Conservation (phyloP, 1,140 invertebrate genomes). For the Oncopodura yosiiana region DNA sequence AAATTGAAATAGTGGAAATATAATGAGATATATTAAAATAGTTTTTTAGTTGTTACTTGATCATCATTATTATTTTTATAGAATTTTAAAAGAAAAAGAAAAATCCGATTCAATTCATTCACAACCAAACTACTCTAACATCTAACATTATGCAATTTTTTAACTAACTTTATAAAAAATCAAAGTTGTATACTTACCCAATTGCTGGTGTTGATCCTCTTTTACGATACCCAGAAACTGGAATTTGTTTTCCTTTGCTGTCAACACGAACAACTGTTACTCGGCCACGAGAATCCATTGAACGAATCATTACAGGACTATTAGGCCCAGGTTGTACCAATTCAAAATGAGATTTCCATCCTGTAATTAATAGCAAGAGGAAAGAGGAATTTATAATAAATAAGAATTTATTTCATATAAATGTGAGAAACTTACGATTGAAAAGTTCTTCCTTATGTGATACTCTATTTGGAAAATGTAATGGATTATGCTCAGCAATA, state of each 20-base stretch:
- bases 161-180: too few species aligned
- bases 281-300: conserved; percentile 21
- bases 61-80: too few species aligned
- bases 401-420: background rate
- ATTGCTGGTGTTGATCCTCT: too few species aligned
- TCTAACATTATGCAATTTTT: too few species aligned
- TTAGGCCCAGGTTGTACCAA: conserved; percentile 20
- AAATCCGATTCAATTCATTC: too few species aligned
- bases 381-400: background rate
- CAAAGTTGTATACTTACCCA: too few species aligned
- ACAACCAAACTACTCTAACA: too few species aligned
- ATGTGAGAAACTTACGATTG: background rate
- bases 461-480: conserved; percentile 3
- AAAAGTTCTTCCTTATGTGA: conserved; percentile 7
- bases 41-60: too few species aligned
- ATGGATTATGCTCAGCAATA: background rate
- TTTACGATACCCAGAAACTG: background rate
- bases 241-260: conserved; percentile 16
- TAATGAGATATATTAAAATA: too few species aligned
- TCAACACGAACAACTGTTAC: conserved; percentile 20
- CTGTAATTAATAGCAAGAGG: background rate
- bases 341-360: conserved; percentile 4
- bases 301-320: conserved; percentile 19
- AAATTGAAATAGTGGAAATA: too few species aligned
- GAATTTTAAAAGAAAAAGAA: too few species aligned